phyloP scores from a whole-genome alignment of 2,888 invertebrate genomes.

The Leucophenga montana region DNA sequence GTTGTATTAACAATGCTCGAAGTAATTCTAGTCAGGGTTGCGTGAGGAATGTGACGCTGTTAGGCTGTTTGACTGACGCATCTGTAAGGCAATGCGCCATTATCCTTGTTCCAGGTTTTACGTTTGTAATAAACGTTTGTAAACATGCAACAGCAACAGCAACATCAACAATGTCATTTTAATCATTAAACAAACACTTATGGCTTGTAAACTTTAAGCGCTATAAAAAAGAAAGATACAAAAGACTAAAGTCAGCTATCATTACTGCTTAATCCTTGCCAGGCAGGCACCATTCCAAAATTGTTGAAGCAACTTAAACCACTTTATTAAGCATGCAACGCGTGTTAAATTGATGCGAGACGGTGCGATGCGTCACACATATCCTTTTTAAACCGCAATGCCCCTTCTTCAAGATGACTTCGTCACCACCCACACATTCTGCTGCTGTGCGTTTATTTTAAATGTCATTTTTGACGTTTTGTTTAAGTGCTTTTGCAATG shows the following conservation, averaged over 20 bases:
- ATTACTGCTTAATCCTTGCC: background rate
- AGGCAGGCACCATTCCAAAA: background rate
- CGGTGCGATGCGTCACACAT: background rate
- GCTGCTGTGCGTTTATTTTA: slow-evolving; percentile 16
- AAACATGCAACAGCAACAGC: slow-evolving; percentile 18
- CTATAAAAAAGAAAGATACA: too few species aligned
- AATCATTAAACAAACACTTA: slow-evolving; percentile 24
- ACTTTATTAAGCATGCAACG: slow-evolving; percentile 26
- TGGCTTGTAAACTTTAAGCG: slow-evolving; percentile 10
- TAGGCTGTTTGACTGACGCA: too few species aligned
- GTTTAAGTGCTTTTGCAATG: slow-evolving; percentile 19
- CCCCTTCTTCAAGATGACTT: background rate
- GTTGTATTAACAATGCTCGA: too few species aligned
- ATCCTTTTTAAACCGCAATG: background rate
- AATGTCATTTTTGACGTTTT: slow-evolving; percentile 26
- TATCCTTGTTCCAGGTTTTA: too few species aligned
- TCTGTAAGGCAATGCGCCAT: too few species aligned
- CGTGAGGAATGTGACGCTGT: too few species aligned
- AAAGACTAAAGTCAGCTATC: too few species aligned
- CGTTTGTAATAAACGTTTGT: slow-evolving; percentile 21
- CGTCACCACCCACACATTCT: too few species aligned
- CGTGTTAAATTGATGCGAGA: slow-evolving; percentile 20
- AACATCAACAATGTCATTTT: slow-evolving; percentile 6
- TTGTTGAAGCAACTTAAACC: slow-evolving; percentile 26
- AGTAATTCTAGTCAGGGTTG: too few species aligned